Conservation (phyloP, 2,888 invertebrate species). For the Hartigia nigra region DNA sequence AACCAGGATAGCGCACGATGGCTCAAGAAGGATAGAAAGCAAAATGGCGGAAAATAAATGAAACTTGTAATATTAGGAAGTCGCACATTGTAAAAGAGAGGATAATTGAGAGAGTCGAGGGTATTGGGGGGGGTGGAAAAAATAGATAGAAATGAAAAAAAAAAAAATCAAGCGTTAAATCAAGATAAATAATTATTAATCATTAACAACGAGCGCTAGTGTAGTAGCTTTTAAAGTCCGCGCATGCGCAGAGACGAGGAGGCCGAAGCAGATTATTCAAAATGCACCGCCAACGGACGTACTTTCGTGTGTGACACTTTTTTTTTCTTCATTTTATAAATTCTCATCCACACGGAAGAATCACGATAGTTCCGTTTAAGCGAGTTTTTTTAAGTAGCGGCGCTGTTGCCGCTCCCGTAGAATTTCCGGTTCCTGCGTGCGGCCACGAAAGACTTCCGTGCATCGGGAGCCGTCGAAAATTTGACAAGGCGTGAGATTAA, state of each 20-base stretch:
- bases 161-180: slow-evolving; percentile 23
- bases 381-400: background rate
- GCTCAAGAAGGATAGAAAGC: background rate
- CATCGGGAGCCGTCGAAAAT: slow-evolving; percentile 20
- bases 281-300: slow-evolving; percentile 8
- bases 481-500: slow-evolving; percentile 10
- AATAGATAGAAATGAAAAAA: slow-evolving; percentile 11
- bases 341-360: background rate
- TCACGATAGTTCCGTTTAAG: slow-evolving; percentile 12
- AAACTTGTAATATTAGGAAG: background rate
- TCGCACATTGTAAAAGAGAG: background rate
- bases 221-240: slow-evolving; percentile 29
- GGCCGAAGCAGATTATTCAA: background rate
- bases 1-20: background rate
- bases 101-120: background rate
- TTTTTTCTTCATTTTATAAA: background rate
- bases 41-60: background rate
- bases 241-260: slow-evolving; percentile 21
- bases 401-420: slow-evolving; percentile 13
- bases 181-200: slow-evolving; percentile 30
- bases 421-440: slow-evolving; percentile 21
- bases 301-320: background rate
- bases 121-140: background rate
- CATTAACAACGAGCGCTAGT: slow-evolving; percentile 25
- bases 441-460: slow-evolving; percentile 16